phyloP scores from a whole-genome alignment of 2,888 invertebrate species.

The Scaptomyza caliginosa region DNA sequence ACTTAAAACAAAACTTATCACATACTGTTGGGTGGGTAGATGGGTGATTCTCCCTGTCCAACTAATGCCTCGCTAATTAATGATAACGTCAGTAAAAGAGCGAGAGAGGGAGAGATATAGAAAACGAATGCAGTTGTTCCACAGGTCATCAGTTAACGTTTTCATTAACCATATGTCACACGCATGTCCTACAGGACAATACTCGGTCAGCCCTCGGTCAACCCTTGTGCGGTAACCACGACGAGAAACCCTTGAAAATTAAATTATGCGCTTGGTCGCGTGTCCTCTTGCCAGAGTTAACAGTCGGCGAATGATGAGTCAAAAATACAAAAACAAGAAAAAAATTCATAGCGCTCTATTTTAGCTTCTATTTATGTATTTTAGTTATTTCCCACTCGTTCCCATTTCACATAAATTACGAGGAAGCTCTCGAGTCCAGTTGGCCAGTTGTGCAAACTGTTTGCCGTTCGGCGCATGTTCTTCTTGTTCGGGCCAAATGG shows the following conservation, averaged over 20 bases:
- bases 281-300: constrained; percentile 42
- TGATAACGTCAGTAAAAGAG: constrained; percentile 48
- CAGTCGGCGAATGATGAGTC: constrained; percentile 65
- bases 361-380: background rate
- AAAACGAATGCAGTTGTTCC: constrained; percentile 15
- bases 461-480: constrained; percentile 65
- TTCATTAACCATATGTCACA: constrained; percentile 80
- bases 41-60: constrained; percentile 2
- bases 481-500: constrained; percentile 21
- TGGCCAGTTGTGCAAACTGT: constrained; percentile 56
- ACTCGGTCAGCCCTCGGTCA: constrained; percentile 32
- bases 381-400: constrained; percentile 15
- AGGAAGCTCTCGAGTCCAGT: constrained; percentile 30
- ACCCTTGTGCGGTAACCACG: constrained; percentile 30
- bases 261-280: constrained; percentile 79
- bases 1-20: constrained; percentile 61
- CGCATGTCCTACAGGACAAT: constrained; percentile 59
- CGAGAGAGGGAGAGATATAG: background rate
- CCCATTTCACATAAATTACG: constrained; percentile 47
- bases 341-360: constrained; percentile 23
- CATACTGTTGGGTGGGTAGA: constrained; percentile 1
- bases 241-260: constrained; percentile 64
- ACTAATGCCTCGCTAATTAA: constrained; percentile 56
- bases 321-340: constrained; percentile 68
- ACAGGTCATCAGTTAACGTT: constrained; percentile 74